A percentile compares a stretch with the other conserved stretches of the same genome.
Evolutionary conservation across 2,113 vertebrate species (phyloP).

Genomic region (Bubo scandiacus): DNA sequence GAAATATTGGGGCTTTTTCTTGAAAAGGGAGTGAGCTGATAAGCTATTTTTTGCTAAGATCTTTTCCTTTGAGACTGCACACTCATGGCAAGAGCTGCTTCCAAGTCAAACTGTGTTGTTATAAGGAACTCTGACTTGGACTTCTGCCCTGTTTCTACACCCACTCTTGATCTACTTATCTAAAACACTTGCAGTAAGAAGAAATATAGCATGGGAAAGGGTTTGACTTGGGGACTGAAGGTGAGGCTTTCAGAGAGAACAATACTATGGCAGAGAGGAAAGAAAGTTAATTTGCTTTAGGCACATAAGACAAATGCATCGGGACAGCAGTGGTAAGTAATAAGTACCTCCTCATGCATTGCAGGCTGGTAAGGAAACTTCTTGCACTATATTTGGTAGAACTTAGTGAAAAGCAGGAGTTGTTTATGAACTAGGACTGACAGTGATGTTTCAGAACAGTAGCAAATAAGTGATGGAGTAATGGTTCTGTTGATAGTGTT

Average conservation of each 20-base stretch:
- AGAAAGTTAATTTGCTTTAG: background rate
- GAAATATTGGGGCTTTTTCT: conserved; percentile 25
- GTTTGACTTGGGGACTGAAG: background rate
- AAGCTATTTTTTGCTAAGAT: conserved; percentile 37
- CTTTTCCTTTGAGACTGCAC: conserved; percentile 38
- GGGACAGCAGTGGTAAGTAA: background rate
- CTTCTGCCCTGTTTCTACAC: conserved; percentile 50
- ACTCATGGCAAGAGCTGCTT: conserved; percentile 41
- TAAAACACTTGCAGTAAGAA: conserved; percentile 29
- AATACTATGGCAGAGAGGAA: background rate
- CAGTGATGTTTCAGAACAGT: background rate
- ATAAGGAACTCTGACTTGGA: conserved; percentile 39
- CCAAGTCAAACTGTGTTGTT: conserved; percentile 16
- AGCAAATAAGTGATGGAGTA: background rate
- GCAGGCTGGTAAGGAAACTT: background rate
- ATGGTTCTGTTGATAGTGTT: background rate
- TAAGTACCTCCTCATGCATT: background rate
- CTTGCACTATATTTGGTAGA: background rate
- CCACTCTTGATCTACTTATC: conserved; percentile 45
- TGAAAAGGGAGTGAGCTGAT: conserved; percentile 4
- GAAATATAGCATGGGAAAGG: background rate
- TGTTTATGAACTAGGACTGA: background rate
- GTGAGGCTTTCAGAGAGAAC: background rate
- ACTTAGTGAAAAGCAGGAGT: background rate
- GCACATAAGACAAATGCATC: background rate